phyloP scores from a whole-genome alignment of 2,797 vertebrate genomes.

The Trachurus trachurus region DNA sequence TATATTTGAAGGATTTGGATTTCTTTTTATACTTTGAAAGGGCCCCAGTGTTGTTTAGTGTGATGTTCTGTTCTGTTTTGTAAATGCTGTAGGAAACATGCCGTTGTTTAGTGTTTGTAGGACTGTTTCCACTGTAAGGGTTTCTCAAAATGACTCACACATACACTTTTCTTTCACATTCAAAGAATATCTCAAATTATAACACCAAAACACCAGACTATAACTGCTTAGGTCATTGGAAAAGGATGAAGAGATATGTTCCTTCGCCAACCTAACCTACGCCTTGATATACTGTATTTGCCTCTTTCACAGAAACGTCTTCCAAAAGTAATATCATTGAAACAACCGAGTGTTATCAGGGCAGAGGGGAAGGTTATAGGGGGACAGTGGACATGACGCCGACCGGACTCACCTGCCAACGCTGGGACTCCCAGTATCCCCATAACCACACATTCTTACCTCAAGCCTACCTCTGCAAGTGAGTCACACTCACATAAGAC shows the following conservation, averaged over 20 bases:
- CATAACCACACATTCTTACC: conserved; percentile 94
- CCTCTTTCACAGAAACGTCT: conserved; percentile 53
- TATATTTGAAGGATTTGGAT: background rate
- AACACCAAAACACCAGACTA: background rate
- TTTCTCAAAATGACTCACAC: background rate
- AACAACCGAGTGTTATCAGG: conserved; percentile 88
- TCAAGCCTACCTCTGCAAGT: conserved; percentile 98
- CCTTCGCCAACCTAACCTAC: background rate
- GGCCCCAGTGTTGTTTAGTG: background rate
- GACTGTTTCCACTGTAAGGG: background rate
- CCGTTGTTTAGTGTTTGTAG: background rate
- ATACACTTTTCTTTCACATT: background rate
- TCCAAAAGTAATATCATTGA: conserved; percentile 79
- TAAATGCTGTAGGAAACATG: background rate
- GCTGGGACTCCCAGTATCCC: conserved; percentile 95
- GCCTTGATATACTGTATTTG: background rate
- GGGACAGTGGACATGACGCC: conserved; percentile 89
- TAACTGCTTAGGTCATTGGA: background rate
- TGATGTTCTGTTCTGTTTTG: background rate
- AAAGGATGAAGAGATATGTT: background rate
- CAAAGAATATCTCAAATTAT: background rate
- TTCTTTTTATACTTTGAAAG: conserved; percentile 7
- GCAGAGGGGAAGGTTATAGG: conserved; percentile 92
- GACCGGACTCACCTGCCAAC: conserved; percentile 92
- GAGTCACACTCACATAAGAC: conserved; percentile 77